These are phyloP conservation scores for Candidula unifasciata DNA, from an alignment of 2,888 invertebrate genomes.

Conservation along the genomic window DNA sequence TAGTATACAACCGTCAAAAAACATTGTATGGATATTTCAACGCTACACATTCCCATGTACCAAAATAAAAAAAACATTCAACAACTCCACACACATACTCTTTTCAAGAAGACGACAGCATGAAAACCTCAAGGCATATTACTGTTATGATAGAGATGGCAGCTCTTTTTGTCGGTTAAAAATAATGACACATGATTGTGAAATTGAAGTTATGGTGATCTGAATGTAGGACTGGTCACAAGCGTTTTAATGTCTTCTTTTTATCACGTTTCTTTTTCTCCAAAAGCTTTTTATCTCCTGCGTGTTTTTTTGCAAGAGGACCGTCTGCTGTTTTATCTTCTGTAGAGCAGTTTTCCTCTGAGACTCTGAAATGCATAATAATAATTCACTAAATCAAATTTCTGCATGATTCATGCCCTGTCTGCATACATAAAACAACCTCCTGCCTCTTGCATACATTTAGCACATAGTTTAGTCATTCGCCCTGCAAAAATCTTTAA, in stretches of 20 bases:
- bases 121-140: conserved; percentile 2
- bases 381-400: no score
- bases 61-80: not conserved
- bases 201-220: conserved; percentile 10
- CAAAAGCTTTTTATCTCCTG: conserved; percentile 82
- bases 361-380: conserved; percentile 51
- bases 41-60: not conserved
- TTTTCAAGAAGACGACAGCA: not conserved
- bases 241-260: conserved; percentile 89
- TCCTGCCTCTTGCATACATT: no score
- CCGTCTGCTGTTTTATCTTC: conserved; percentile 80
- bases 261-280: conserved; percentile 88
- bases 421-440: no score
- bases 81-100: not conserved
- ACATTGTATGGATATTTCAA: not conserved
- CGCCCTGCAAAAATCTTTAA: no score
- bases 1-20: no score
- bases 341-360: conserved; percentile 57
- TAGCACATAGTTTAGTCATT: no score
- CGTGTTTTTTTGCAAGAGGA: conserved; percentile 90
- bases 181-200: conserved; percentile 16
- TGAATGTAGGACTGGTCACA: conserved; percentile 81
- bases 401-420: no score
- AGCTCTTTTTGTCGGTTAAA: not conserved
- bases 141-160: conserved; percentile 5